Percentiles rank a stretch among this genome's conserved stretches.
phyloP scores from a whole-genome alignment of 1,140 invertebrate genomes.

The Pseudomyrmex sp. region DNA sequence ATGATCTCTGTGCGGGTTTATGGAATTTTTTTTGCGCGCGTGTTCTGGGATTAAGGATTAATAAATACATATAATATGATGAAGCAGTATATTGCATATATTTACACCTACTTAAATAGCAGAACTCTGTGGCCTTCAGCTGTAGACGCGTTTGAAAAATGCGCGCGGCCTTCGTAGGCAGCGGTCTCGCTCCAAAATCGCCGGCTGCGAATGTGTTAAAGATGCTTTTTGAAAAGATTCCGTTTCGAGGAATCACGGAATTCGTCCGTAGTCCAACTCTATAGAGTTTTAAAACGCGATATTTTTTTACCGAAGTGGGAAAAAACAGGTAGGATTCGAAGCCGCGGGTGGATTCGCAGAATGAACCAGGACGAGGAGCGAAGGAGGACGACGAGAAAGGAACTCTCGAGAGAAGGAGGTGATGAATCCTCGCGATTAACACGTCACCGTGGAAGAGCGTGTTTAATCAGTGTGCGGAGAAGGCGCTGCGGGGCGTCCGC shows the following conservation, averaged over 20 bases:
- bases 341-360: conserved; percentile 31
- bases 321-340: background rate
- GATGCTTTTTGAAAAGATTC: background rate
- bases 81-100: too few species aligned
- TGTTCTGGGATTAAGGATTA: too few species aligned
- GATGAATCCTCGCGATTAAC: conserved; percentile 82
- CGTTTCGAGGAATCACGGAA: background rate
- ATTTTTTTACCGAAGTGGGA: background rate
- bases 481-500: conserved; percentile 81
- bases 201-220: too few species aligned
- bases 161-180: too few species aligned
- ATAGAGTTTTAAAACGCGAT: background rate
- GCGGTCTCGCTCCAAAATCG: too few species aligned
- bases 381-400: conserved; percentile 56
- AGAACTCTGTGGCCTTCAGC: too few species aligned
- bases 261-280: background rate
- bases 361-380: background rate
- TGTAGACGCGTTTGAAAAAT: too few species aligned
- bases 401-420: conserved; percentile 72
- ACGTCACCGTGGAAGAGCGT: conserved; percentile 82
- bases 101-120: too few species aligned
- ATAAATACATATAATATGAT: too few species aligned
- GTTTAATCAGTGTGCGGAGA: conserved; percentile 81
- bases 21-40: too few species aligned
- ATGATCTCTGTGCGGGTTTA: too few species aligned